These are phyloP conservation scores for Andrena praecox DNA, from an alignment of 2,888 invertebrate species.

Conservation along the genomic window DNA sequence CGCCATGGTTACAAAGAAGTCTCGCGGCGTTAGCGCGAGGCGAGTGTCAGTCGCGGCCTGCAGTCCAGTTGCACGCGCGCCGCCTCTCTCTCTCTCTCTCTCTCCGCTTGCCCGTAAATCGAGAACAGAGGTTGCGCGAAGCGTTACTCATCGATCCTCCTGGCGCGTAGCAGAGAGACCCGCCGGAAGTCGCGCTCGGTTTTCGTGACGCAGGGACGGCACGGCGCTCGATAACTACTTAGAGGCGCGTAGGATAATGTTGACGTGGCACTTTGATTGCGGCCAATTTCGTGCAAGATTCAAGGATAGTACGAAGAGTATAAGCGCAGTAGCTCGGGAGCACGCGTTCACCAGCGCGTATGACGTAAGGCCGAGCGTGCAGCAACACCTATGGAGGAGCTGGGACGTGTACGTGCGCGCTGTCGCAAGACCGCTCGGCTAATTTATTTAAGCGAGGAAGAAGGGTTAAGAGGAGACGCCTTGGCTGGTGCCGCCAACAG, in stretches of 20 bases:
- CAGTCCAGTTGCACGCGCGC: background rate
- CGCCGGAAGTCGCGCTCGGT: slow-evolving; percentile 2
- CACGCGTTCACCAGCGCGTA: slow-evolving; percentile 58
- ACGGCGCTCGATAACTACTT: slow-evolving; percentile 22
- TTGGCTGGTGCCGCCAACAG: slow-evolving; percentile 49
- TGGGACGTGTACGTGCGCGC: slow-evolving; percentile 57
- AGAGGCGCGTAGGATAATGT: slow-evolving; percentile 57
- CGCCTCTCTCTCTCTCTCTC: no score
- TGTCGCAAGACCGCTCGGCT: slow-evolving; percentile 67
- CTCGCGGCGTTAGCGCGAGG: background rate
- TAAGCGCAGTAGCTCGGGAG: background rate
- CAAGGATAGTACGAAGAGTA: slow-evolving; percentile 71
- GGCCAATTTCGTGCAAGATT: slow-evolving; percentile 73
- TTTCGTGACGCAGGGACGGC: background rate
- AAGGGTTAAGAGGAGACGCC: slow-evolving; percentile 59
- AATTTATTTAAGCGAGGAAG: slow-evolving; percentile 68
- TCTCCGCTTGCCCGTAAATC: background rate
- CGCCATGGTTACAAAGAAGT: no score
- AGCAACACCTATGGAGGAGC: slow-evolving; percentile 56
- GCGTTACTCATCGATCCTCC: background rate
- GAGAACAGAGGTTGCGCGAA: background rate
- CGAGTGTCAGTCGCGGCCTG: background rate
- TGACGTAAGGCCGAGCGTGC: slow-evolving; percentile 70
- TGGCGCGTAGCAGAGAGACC: background rate
- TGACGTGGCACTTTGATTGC: slow-evolving; percentile 74